Conservation (phyloP, 2,888 invertebrate species). For the Aspidiotus rigidus region DNA sequence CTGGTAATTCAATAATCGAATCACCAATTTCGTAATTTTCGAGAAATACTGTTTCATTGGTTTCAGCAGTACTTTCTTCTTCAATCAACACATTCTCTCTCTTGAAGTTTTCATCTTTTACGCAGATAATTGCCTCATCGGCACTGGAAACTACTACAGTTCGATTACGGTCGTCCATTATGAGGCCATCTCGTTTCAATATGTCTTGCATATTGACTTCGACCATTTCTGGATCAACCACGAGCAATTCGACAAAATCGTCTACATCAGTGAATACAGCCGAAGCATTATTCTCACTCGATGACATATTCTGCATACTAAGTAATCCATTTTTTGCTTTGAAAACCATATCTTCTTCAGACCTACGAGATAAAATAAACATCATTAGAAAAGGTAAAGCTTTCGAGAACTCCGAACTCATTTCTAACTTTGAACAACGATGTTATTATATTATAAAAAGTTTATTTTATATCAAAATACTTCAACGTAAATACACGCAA, state of each 20-base stretch:
- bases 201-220: conserved; percentile 13
- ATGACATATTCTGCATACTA: neutral
- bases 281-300: neutral
- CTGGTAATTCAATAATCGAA: conserved; percentile 12
- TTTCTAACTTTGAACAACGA: no score
- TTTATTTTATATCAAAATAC: no score
- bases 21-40: conserved; percentile 14
- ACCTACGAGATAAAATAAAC: no score
- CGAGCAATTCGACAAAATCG: conserved; percentile 23
- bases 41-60: conserved; percentile 5
- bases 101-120: neutral
- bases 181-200: neutral
- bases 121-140: neutral
- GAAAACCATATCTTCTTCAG: no score
- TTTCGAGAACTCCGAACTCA: no score
- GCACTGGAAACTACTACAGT: neutral
- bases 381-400: no score
- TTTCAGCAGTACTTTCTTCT: neutral
- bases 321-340: no score
- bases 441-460: no score
- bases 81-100: neutral
- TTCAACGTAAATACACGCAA: neutral
- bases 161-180: neutral
- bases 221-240: conserved; percentile 22
- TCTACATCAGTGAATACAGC: conserved; percentile 7